Conservation (phyloP, 1,140 invertebrate species). For the Drosophila littoralis region DNA sequence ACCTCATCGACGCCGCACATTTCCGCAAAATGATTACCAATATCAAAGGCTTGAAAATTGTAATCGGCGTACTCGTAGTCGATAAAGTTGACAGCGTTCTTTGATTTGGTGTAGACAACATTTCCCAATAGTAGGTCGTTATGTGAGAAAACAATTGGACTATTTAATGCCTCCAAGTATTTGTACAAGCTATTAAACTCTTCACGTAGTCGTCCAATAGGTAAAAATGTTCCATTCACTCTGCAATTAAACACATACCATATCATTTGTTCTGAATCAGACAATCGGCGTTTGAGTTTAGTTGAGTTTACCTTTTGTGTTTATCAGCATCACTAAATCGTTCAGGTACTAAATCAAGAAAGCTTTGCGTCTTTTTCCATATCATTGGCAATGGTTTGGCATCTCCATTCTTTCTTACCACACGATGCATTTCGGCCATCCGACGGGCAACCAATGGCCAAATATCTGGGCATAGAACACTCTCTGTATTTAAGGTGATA, state of each 20-base stretch:
- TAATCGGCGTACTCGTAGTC: slow-evolving; percentile 98
- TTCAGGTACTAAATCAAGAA: slow-evolving; percentile 90
- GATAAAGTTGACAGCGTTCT: slow-evolving; percentile 94
- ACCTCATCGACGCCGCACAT: slow-evolving; percentile 95
- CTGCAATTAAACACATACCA: slow-evolving; percentile 83
- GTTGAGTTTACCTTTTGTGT: slow-evolving; percentile 87
- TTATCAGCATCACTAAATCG: slow-evolving; percentile 87
- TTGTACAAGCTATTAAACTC: slow-evolving; percentile 90
- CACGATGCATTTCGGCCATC: slow-evolving; percentile 93
- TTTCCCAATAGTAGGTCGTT: slow-evolving; percentile 98
- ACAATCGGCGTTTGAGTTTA: too few relatives aligned
- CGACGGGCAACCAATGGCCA: slow-evolving; percentile 90
- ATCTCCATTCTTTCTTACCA: slow-evolving; percentile 72
- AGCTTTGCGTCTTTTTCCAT: slow-evolving; percentile 91
- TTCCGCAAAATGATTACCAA: slow-evolving; percentile 99
- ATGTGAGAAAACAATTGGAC: slow-evolving; percentile 97
- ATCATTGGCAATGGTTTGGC: slow-evolving; percentile 86
- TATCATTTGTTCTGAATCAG: too few relatives aligned
- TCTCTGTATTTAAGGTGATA: slow-evolving; percentile 89
- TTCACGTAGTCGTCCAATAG: slow-evolving; percentile 87
- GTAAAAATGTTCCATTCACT: slow-evolving; percentile 88
- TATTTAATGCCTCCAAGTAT: slow-evolving; percentile 87
- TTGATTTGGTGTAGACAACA: slow-evolving; percentile 92
- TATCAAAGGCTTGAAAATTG: slow-evolving; percentile 98
- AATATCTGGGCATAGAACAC: slow-evolving; percentile 89